A percentile compares a stretch with the other conserved stretches of the same genome.
These are phyloP conservation scores for Euborellia annulipes DNA, from an alignment of 1,140 invertebrate species.

Conservation along the genomic window DNA sequence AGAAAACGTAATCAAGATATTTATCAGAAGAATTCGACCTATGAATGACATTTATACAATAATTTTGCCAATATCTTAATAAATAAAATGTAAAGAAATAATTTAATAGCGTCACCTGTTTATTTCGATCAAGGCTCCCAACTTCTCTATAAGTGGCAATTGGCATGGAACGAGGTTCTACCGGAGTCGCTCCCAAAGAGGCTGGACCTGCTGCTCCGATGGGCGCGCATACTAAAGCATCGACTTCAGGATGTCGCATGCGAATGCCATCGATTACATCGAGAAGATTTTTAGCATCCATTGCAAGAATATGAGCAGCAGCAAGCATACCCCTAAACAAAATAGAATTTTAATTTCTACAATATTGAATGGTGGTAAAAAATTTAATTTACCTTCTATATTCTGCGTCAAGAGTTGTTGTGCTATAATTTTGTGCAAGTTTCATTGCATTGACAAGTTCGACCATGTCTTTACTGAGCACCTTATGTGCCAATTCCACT, in stretches of 20 bases:
- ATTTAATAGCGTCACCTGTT: too few relatives aligned
- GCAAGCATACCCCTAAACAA: constrained; percentile 72
- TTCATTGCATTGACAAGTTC: constrained; percentile 85
- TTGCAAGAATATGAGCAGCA: constrained; percentile 86
- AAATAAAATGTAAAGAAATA: too few relatives aligned
- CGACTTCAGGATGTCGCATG: constrained; percentile 53
- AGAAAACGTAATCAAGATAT: too few relatives aligned
- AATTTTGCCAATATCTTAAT: too few relatives aligned
- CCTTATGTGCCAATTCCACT: constrained; percentile 94
- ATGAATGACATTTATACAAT: too few relatives aligned
- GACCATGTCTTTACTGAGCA: constrained; percentile 92
- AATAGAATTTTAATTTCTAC: background rate
- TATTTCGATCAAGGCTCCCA: too few relatives aligned
- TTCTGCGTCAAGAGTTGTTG: constrained; percentile 80
- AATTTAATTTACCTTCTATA: constrained; percentile 64
- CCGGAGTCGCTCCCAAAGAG: too few relatives aligned
- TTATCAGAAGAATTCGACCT: too few relatives aligned
- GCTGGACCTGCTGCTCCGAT: too few relatives aligned
- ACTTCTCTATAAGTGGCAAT: too few relatives aligned
- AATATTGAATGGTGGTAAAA: constrained; percentile 6
- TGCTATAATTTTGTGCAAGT: constrained; percentile 78
- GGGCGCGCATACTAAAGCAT: constrained; percentile 26
- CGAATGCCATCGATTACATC: constrained; percentile 89
- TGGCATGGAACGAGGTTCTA: too few relatives aligned
- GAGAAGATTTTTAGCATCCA: constrained; percentile 92